Base-by-base conservation (phyloP, 2,113 vertebrate species). In the Megaceryle torquata region DNA sequence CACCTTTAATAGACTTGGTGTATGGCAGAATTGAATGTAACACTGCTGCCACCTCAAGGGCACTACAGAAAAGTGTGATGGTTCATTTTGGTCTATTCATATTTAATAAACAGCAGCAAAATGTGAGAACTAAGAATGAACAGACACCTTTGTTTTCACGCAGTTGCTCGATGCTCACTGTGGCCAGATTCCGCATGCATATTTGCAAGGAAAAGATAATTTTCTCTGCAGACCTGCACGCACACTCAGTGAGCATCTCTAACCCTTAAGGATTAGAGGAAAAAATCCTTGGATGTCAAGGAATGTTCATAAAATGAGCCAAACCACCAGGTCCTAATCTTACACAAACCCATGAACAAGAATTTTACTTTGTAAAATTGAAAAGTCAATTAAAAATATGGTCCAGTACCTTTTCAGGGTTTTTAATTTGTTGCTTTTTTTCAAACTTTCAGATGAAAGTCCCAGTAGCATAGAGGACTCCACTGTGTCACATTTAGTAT, bases 41-140 rank as follows among this genome's bases (percentile, higher is more conserved):
- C 97, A 91, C 70, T 98, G 98, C 98, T 98, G 98, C 98, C 98
- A 98, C 96, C 98, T 98, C 97, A 98, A 98, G 98, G 98, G 97
- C 97, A 97, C 89, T 91, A 50, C 16, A 83, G 96, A 97, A 95
- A 97, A 97, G 85, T 63, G 91, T 97, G 97, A 61, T 14, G 31
- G 79, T 84, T 96, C 63, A 2, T 93, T 96, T 89, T 13, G 9
- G 41, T 63, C 56, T 78, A 39, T 39, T 84, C 10, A 2, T 31
- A 56, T 6, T 74, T 67, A 59, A 65, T 35, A 61, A 95, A 79
- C 33, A 61, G 43, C 3, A 29, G 50, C 37, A 60, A 65, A 19
- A 54, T 57, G 46, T 20, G 86, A 44, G 29, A 84, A 84, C 59
- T 19, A n/a, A 69, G 78, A 96, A 69, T 39, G 51, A 86, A 85